phyloP scores from a whole-genome alignment of 2,113 vertebrate genomes.

The Sardina pilchardus region DNA sequence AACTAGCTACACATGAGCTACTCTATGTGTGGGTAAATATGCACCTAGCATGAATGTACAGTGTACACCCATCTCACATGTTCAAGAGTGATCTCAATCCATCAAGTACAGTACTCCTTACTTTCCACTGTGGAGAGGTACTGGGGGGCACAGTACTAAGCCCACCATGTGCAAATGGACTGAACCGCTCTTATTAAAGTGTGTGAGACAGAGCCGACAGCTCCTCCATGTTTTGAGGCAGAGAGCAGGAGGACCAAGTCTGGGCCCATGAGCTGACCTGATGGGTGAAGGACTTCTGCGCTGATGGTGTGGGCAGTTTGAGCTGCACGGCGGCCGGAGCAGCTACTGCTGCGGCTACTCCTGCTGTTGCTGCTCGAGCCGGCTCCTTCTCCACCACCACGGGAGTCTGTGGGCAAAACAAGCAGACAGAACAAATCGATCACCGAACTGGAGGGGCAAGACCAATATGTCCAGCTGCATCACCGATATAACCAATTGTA shows the following conservation, averaged over 20 bases:
- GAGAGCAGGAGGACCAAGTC: background rate
- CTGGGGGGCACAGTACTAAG: background rate
- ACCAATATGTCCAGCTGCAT: background rate
- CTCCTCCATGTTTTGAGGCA: background rate
- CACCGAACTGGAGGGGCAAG: background rate
- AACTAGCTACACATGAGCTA: background rate
- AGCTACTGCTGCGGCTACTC: background rate
- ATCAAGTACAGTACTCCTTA: too few species aligned
- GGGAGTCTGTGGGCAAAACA: constrained; percentile 61
- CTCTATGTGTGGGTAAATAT: background rate
- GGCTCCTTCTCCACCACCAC: constrained; percentile 81
- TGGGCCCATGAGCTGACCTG: constrained; percentile 65
- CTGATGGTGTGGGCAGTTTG: constrained; percentile 83
- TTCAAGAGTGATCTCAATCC: too few species aligned
- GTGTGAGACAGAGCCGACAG: background rate
- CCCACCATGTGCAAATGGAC: background rate
- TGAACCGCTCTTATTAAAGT: background rate
- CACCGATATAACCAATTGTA: background rate
- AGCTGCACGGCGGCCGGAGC: constrained; percentile 68
- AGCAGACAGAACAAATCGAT: background rate
- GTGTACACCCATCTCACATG: too few species aligned
- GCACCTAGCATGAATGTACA: too few species aligned
- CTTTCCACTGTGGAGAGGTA: background rate
- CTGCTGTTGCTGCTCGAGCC: constrained; percentile 67
- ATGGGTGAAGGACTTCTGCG: constrained; percentile 86